Base-by-base conservation (phyloP, 2,888 invertebrate species). In the Exocentrus adspersus region DNA sequence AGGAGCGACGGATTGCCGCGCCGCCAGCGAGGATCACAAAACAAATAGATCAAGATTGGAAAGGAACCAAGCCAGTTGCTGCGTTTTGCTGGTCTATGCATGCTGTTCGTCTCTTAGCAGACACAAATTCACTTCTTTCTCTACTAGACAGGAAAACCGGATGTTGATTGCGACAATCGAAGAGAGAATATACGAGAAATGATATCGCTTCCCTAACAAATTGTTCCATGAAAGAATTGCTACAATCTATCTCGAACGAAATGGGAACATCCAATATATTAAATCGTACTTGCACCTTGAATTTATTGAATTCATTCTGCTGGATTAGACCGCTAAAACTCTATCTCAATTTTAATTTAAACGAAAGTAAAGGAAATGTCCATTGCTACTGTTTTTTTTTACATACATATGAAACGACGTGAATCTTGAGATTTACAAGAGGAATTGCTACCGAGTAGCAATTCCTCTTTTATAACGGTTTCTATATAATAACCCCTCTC, bases 1-100 rank as follows among this genome's bases (percentile, higher is more conserved):
- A 81, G 80, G 75, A 76, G 75, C 78, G 78, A 79, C 78, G 79
- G 79, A 79, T 79, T 77, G 79, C 76, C 70, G 68, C 75, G 78
- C 80, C 79, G 79, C 78, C 77, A 76, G 79, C 79, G 77, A 78
- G 78, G 81, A 81, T 81, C 82, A 81, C 81, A 81, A 82, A 82
- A 82, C 82, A 82, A 81, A 82, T 81, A 81, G 81, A 82, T 82
- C 81, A 81, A 82, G 82, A 82, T 81, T 74, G 80, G 80, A 77
- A 75, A 71, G 69, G 71, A 72, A 70, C 78, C 78, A 76, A 75
- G 74, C 78, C 77, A 75, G 76, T 73, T 69, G 61, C 63, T 64
- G 62, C 43, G 52, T 78, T 77, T 76, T 81, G 80, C 81, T 81
- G 71, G 79, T 74, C 78, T 80, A 73, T 78, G 81, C 82, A 81